These are phyloP conservation scores for Odobenus rosmarus DNA, from an alignment of 2,113 vertebrate species.

Conservation along the genomic window DNA sequence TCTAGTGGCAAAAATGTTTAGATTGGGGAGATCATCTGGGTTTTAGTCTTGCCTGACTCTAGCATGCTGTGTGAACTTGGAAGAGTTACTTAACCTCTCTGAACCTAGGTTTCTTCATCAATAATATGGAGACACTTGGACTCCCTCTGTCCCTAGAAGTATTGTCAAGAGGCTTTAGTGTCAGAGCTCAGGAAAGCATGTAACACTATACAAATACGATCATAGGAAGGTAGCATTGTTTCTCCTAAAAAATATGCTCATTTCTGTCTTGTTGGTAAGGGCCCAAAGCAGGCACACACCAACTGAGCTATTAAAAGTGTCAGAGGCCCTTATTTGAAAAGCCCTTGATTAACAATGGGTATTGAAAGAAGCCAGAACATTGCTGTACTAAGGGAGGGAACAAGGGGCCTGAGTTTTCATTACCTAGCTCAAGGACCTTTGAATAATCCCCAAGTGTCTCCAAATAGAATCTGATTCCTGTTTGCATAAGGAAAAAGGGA, in stretches of 20 bases:
- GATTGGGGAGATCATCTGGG: background rate
- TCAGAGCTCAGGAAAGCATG: background rate
- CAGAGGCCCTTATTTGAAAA: background rate
- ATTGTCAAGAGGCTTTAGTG: background rate
- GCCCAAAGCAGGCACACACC: background rate
- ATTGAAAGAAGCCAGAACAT: background rate
- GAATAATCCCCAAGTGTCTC: conserved; percentile 55
- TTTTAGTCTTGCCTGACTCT: background rate
- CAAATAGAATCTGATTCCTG: conserved; percentile 61
- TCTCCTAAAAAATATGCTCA: background rate
- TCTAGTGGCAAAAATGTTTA: background rate
- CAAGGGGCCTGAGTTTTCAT: background rate
- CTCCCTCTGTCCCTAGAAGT: background rate
- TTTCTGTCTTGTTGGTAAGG: background rate
- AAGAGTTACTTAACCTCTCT: background rate
- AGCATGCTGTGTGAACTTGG: background rate
- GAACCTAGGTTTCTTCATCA: background rate
- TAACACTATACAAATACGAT: background rate
- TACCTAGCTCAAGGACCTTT: conserved; percentile 59
- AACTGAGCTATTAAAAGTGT: background rate
- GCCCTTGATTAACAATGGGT: background rate
- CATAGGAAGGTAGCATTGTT: background rate
- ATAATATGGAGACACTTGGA: background rate
- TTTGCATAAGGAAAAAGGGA: conserved; percentile 64
- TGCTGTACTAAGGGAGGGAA: background rate